Conservation (phyloP, 2,797 vertebrate species). For the Pteropus rufus region DNA sequence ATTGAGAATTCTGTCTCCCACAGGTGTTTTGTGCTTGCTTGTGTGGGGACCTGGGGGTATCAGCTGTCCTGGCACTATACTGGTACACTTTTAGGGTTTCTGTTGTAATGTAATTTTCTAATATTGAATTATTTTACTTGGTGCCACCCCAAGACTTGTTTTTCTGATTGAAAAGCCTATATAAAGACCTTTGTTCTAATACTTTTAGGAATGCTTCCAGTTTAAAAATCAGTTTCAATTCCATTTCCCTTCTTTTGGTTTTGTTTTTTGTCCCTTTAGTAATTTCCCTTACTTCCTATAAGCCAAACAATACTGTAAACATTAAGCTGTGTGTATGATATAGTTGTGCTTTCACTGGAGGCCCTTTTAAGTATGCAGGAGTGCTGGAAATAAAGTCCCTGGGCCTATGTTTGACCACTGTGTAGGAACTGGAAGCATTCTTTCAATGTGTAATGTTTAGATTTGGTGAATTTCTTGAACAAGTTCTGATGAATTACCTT, state of each 20-base stretch:
- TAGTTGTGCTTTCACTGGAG: background rate
- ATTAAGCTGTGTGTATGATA: background rate
- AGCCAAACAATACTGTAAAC: background rate
- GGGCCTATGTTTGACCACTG: background rate
- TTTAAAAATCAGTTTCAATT: background rate
- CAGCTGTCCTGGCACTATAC: background rate
- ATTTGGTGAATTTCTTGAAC: background rate
- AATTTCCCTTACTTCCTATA: background rate
- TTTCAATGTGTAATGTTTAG: background rate
- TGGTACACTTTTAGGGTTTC: background rate
- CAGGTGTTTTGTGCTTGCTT: background rate
- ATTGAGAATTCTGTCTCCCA: background rate
- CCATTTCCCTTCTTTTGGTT: background rate
- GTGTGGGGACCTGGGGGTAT: background rate
- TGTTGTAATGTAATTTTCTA: background rate
- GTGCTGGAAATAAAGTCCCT: background rate
- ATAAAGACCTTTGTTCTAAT: background rate
- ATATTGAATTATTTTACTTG: background rate
- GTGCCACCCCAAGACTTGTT: background rate
- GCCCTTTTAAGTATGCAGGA: background rate
- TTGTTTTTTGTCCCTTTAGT: background rate
- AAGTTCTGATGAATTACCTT: background rate
- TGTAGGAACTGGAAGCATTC: background rate
- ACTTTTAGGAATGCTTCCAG: background rate
- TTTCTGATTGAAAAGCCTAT: background rate